phyloP scores from a whole-genome alignment of 2,888 invertebrate species.

The Mimachlamys varia region DNA sequence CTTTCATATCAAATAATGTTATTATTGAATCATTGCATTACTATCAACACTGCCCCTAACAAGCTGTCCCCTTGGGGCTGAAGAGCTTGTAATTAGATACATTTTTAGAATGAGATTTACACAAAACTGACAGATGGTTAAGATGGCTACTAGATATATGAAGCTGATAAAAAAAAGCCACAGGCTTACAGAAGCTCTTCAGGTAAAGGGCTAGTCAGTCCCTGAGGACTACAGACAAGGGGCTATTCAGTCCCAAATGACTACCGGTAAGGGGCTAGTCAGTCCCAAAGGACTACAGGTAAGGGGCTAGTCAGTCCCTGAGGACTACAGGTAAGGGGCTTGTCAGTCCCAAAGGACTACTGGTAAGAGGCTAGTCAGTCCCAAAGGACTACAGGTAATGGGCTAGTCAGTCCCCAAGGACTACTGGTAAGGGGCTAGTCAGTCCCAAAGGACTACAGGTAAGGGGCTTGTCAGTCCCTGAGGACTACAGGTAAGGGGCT shows the following conservation, averaged over 20 bases:
- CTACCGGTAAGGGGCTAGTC: not conserved
- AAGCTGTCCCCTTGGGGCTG: conserved; percentile 26
- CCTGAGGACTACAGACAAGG: not conserved
- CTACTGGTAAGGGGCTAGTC: not conserved
- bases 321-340: not conserved
- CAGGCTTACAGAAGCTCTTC: conserved; percentile 24
- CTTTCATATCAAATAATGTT: conserved; percentile 36
- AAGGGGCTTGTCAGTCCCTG: not conserved
- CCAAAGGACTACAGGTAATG: not conserved
- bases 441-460: not conserved
- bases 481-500: not conserved
- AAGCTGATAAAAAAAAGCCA: conserved; percentile 28
- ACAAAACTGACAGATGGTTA: conserved; percentile 7
- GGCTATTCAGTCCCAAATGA: not conserved
- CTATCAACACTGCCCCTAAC: not conserved
- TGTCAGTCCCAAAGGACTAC: not conserved
- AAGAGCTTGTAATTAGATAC: conserved; percentile 23
- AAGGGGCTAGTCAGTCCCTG: not conserved
- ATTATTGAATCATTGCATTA: conserved; percentile 31
- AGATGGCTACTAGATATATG: conserved; percentile 23
- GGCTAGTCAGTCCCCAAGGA: not conserved
- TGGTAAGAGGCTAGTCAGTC: not conserved
- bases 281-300: not conserved
- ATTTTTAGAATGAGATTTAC: conserved; percentile 34
- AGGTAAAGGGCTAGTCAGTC: not conserved